Base-by-base conservation (phyloP, 2,888 invertebrate genomes). In the Melieria crassipennis region DNA sequence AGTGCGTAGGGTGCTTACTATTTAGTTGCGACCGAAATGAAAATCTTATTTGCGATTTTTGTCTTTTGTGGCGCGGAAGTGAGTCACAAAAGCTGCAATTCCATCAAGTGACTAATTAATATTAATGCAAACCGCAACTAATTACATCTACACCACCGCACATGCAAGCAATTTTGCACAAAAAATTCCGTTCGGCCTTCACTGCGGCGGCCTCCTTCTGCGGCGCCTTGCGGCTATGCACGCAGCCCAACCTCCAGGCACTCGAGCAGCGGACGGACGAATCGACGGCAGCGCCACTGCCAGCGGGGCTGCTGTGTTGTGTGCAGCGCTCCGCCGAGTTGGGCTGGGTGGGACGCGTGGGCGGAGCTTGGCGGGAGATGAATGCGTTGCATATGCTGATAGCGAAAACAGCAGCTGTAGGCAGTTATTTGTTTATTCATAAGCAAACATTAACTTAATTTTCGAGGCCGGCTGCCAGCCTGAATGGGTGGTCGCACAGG, bases 381-480 rank as follows among this genome's bases (percentile, higher is more conserved):
- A 57, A 10, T 57, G 9, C 16, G 9, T 13, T 16, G 2, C 7
- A 16, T 9, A 42, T 16, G 57, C 5, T 7, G 57, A 57, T 16
- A 10, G 57, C 16, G 1, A 6, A 11, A 58, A 58, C 5, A 58
- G 16, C 56, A 57, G 63, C 69, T 55, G 47, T 47, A 56, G 61
- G 70, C 55, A 65, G 66, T 71, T 83, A 80, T 84, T 84, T 84
- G 82, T 81, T 83, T 84, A 83, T 84, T 84, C 84, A 83, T 84
- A 84, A 83, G 82, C 83, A 83, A 84, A 84, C 81, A 84, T 84
- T 84, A 81, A 83, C 84, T 84, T 83, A 82, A 84, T 84, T 84
- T 84, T 77, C 82, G 73, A 75, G 73, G 70, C 61, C 11, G 57
- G 30, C 30, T 57, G 30, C 30, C 57, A 57, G 57, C 50, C n/a